Conservation (phyloP, 2,888 invertebrate species). For the Alloscopus bannaensis region DNA sequence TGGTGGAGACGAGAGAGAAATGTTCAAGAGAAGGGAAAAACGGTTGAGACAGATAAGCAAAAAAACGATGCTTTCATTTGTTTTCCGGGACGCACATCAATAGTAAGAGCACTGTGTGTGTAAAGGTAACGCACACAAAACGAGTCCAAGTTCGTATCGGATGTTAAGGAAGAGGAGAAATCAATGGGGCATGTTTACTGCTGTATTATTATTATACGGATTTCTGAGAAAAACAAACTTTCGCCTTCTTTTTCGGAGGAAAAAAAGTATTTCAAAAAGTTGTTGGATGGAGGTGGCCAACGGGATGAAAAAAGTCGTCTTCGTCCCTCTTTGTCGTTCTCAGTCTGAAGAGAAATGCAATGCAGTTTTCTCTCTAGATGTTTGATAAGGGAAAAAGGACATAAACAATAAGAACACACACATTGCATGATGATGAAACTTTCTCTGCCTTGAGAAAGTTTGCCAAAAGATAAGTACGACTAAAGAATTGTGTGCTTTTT, state of each 20-base stretch:
- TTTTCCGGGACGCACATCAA: constrained; percentile 8
- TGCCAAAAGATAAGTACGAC: too few species aligned
- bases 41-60: constrained; percentile 27
- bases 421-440: too few species aligned
- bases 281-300: neutral
- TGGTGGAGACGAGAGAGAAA: too few species aligned
- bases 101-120: neutral
- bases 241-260: too few species aligned
- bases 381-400: too few species aligned
- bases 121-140: neutral
- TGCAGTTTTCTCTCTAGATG: too few species aligned
- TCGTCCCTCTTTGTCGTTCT: too few species aligned
- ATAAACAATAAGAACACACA: too few species aligned
- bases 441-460: too few species aligned
- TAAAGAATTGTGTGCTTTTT: too few species aligned
- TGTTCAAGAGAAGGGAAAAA: constrained; percentile 4
- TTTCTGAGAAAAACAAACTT: constrained; percentile 18
- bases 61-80: neutral
- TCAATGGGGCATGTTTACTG: constrained; percentile 62
- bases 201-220: constrained; percentile 30
- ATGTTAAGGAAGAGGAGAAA: constrained; percentile 29
- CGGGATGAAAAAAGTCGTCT: neutral
- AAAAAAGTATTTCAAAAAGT: neutral
- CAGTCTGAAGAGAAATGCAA: too few species aligned
- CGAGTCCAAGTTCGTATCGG: constrained; percentile 10